These are phyloP conservation scores for Enteromius mattozi DNA, from an alignment of 2,797 vertebrate species.

Conservation along the genomic window DNA sequence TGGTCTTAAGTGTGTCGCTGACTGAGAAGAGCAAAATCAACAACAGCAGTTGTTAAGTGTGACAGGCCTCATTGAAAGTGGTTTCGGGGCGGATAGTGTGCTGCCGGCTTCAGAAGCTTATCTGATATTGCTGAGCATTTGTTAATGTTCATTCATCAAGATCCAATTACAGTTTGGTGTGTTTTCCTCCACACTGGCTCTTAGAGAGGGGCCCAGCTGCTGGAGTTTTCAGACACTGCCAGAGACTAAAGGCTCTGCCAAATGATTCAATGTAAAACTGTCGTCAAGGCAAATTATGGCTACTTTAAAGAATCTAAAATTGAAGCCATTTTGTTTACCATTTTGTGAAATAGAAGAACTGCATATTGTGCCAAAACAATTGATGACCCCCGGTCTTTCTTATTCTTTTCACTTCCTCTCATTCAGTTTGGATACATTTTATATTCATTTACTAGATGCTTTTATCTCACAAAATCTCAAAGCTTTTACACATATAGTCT, in stretches of 20 bases:
- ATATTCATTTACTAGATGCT: background rate
- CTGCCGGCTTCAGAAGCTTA: background rate
- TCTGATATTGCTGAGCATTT: slow-evolving; percentile 4
- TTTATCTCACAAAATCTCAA: background rate
- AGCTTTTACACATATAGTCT: background rate
- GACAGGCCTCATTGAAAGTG: background rate
- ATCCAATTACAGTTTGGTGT: slow-evolving; percentile 1
- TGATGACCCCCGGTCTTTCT: background rate
- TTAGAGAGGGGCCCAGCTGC: background rate
- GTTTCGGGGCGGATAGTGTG: background rate
- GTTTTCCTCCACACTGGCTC: background rate
- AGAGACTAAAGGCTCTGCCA: background rate
- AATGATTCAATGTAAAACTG: background rate
- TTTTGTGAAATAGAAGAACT: background rate
- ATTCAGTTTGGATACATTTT: background rate
- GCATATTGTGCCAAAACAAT: background rate
- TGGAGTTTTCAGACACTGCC: background rate
- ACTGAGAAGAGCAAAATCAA: background rate
- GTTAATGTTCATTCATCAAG: background rate
- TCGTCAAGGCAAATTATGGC: background rate
- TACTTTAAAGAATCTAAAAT: background rate
- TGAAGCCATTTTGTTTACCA: background rate
- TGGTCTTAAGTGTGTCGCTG: background rate
- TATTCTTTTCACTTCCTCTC: background rate
- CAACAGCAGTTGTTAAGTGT: background rate